phyloP scores from a whole-genome alignment of 2,797 vertebrate species.

The Harpagifer antarcticus region DNA sequence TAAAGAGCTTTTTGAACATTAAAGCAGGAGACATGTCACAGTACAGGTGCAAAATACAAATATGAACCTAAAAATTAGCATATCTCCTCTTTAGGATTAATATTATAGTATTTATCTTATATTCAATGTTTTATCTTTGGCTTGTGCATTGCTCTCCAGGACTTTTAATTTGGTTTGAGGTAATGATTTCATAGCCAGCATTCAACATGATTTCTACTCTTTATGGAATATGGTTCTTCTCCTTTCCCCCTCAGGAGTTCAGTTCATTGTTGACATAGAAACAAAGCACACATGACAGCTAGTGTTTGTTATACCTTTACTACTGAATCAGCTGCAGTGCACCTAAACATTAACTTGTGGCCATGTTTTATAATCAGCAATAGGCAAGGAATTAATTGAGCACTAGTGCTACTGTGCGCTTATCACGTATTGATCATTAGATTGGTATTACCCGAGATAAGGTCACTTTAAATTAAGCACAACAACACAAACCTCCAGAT shows the following conservation, averaged over 20 bases:
- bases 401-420: constrained; percentile 1
- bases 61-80: too few relatives aligned
- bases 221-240: not conserved
- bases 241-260: not conserved
- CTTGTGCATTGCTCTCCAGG: not conserved
- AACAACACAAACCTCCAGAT: constrained; percentile 93
- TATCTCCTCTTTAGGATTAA: too few relatives aligned
- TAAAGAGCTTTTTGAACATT: too few relatives aligned
- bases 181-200: not conserved
- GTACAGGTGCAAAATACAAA: too few relatives aligned
- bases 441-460: not conserved
- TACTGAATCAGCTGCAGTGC: not conserved
- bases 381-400: not conserved
- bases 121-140: too few relatives aligned
- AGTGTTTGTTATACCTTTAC: constrained; percentile 37
- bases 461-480: not conserved
- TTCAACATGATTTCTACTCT: not conserved
- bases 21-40: too few relatives aligned
- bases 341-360: constrained; percentile 25
- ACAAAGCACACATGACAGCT: constrained; percentile 3
- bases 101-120: too few relatives aligned
- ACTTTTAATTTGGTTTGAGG: too few relatives aligned
- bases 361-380: constrained; percentile 12
- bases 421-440: not conserved
- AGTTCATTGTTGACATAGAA: constrained; percentile 9